Evolutionary conservation across 2,797 vertebrate species (phyloP).

Genomic region (Gymnodraco acuticeps): DNA sequence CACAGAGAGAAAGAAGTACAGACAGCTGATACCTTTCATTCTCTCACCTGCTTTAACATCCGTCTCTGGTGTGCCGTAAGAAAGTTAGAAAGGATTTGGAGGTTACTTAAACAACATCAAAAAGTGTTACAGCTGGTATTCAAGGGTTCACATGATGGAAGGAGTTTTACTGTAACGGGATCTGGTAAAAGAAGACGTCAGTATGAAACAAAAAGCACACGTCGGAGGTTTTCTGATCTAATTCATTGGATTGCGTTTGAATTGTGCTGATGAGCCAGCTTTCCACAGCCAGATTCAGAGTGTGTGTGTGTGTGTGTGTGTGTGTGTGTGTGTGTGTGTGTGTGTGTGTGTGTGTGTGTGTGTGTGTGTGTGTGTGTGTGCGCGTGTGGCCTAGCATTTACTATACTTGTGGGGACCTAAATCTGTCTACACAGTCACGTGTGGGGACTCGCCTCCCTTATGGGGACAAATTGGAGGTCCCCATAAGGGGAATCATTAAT

Average conservation of each 20-base stretch:
- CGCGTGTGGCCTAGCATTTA: no score
- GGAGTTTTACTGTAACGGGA: not conserved
- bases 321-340: conserved; percentile 45
- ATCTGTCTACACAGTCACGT: no score
- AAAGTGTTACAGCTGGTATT: not conserved
- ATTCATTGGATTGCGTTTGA: conserved; percentile 51
- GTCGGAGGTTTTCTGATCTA: conserved; percentile 22
- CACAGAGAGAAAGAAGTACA: not conserved
- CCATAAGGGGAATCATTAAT: no score
- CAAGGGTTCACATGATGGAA: not conserved
- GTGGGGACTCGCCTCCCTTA: no score
- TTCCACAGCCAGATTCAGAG: conserved; percentile 53
- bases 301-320: conserved; percentile 27
- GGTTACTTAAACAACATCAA: conserved; percentile 20
- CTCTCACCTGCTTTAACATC: conserved; percentile 76
- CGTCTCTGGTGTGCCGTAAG: conserved; percentile 53
- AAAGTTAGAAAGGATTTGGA: conserved; percentile 26
- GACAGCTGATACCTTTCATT: not conserved
- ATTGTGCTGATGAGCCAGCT: conserved; percentile 50
- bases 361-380: conserved; percentile 16
- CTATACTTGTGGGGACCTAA: no score
- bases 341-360: conserved; percentile 33
- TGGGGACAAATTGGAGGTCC: no score
- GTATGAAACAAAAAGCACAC: not conserved
- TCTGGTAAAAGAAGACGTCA: not conserved